A percentile compares a stretch with the other conserved stretches of the same genome.
phyloP scores from a whole-genome alignment of 2,113 vertebrate species.

The Calyptomena viridis region DNA sequence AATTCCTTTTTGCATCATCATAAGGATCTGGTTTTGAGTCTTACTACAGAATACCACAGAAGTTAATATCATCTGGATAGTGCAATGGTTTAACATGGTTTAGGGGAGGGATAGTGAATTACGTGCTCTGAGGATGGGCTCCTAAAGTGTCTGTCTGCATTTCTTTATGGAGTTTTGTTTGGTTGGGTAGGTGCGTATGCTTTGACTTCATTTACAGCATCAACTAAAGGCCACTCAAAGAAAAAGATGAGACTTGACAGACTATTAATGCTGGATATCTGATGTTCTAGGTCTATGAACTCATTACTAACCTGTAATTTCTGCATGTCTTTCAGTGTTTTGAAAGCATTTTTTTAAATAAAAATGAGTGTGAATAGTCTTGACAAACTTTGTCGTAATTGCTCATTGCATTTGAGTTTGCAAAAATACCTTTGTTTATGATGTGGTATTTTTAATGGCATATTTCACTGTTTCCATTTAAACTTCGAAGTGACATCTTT shows the following conservation, averaged over 20 bases:
- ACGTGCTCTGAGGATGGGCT: not conserved
- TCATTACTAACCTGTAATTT: not conserved
- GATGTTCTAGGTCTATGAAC: not conserved
- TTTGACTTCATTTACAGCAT: not conserved
- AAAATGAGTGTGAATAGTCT: not conserved
- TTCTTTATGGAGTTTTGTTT: not conserved
- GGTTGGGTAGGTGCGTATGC: not conserved
- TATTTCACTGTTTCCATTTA: slow-evolving; percentile 53
- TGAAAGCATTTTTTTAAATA: not conserved
- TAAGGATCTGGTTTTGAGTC: not conserved
- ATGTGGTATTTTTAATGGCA: slow-evolving; percentile 51
- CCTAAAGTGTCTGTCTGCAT: not conserved
- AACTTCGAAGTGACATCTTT: slow-evolving; percentile 50
- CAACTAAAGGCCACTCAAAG: not conserved
- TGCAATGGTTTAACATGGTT: not conserved
- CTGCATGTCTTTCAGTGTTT: not conserved
- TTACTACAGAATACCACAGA: not conserved
- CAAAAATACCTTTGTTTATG: slow-evolving; percentile 49
- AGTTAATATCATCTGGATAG: not conserved
- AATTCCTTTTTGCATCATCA: not conserved
- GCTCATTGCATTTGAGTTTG: not conserved
- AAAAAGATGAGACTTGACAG: not conserved
- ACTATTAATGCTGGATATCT: not conserved
- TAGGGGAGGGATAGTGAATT: not conserved
- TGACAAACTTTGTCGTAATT: slow-evolving; percentile 12